Base-by-base conservation (phyloP, 2,113 vertebrate species). In the Ophthalmolycus amberensis region DNA sequence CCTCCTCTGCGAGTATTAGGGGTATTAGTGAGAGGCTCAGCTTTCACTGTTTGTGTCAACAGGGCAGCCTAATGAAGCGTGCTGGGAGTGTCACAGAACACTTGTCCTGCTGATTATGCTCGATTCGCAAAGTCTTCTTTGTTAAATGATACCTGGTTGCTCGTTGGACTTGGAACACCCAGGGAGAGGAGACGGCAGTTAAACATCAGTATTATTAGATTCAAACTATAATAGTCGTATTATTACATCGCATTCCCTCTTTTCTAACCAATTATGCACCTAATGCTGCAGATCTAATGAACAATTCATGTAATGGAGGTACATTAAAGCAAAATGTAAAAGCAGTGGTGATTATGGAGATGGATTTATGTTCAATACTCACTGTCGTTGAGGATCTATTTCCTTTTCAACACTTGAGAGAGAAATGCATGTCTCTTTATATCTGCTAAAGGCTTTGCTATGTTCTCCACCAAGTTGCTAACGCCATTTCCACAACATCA, bases 31-130 rank as follows among this genome's bases (percentile, higher is more conserved):
- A 67, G 71, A 67, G 85, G 82, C 88, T 89, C 88, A 79, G 71
- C 84, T 93, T 92, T 92, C 91, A 44, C 85, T 87, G 79, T 88
- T 85, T 88, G 77, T 89, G 91, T 93, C 88, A 94, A 90, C 90
- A 90, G 72, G 79, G 79, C 80, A 25, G 90, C 76, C 91, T 92
- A 94, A 93, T 92, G 91, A 88, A 88, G 91, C 90, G 63, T 89
- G 84, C 87, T 85, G 90, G 88, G 91, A 86, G 84, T 84, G 84
- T 89, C 77, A 85, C 78, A 86, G 75, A 86, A 83, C 86, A 88
- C 89, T 87, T 81, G 86, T 82, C 75, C 79, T 75, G 84, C 89
- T 90, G 88, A 92, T 93, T 87, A 44, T 3, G 15, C 79, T 58
- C 78, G 78, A 92, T 89, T 90, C 71, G 29, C 42, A 62, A 52